Base-by-base conservation (phyloP, 2,888 invertebrate genomes). In the Venustoraphidia nigricollis region DNA sequence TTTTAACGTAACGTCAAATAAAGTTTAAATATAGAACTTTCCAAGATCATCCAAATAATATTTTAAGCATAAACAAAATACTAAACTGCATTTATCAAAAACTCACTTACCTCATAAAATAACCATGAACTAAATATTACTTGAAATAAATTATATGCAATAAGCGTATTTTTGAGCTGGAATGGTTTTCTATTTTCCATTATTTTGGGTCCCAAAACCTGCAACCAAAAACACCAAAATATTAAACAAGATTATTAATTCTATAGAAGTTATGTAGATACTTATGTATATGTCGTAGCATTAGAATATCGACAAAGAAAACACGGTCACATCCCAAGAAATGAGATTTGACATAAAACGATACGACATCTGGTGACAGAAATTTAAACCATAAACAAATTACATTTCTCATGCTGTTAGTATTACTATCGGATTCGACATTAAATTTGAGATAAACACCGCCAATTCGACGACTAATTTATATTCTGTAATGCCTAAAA, bases 161-260 rank as follows among this genome's bases (percentile, higher is more conserved):
- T 68, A 62, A 83, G 66, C 38, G 76, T 62, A 52, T 72, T 72
- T 56, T 76, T 69, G 45, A 83, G 65, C 55, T 90, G 82, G 68
- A 84, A 81, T 54, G 93, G 91, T 71, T 91, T 88, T 62, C 92
- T 80, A 71, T 88, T 86, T 69, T 87, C 85, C 94, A 94, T 94
- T 63, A 87, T 69, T 66, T 81, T 79, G 58, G 93, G 93, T 52
- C 93, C 92, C 64, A 87, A 65, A 63, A 85, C 81, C 79, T 83
- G 69, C 52, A 68, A 73, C 53, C 52, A 51, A 51, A 53, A 55
- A 56, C 53, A 44, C 45, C 41, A 41, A 42, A 8, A 45, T 44
- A 41, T 39, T 44, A 41, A 51, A 44, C 48, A 41, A 17, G 44
- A 34, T 43, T 34, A 46, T 37, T 36, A 44, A 45, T 41, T 17